A percentile compares a stretch with the other conserved stretches of the same genome.
Evolutionary conservation across 2,888 invertebrate species (phyloP).

Genomic region (Stenolophus ochropezus): DNA sequence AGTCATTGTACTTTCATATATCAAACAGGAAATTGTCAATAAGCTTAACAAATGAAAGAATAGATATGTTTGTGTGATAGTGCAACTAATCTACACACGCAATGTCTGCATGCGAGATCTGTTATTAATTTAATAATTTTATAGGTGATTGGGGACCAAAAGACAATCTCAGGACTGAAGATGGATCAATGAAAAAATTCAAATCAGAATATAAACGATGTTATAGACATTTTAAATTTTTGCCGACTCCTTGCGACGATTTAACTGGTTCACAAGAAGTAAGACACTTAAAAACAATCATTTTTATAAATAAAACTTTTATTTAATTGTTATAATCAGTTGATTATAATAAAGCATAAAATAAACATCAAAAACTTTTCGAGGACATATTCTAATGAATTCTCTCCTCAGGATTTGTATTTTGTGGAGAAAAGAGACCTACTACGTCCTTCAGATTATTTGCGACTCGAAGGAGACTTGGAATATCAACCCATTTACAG

Average conservation of each 20-base stretch:
- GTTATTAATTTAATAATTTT: too few relatives aligned
- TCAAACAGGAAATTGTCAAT: too few relatives aligned
- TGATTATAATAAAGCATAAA: too few relatives aligned
- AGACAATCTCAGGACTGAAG: conserved; percentile 69
- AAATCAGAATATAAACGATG: conserved; percentile 70
- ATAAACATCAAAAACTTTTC: too few relatives aligned
- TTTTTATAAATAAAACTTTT: too few relatives aligned
- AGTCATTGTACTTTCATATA: too few relatives aligned
- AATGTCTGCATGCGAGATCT: too few relatives aligned
- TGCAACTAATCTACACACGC: too few relatives aligned
- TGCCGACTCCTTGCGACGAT: conserved; percentile 47
- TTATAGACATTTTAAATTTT: conserved; percentile 66
- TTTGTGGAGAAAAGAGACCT: conserved; percentile 60
- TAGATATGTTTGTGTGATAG: too few relatives aligned
- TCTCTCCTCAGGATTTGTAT: background rate
- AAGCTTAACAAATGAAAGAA: too few relatives aligned
- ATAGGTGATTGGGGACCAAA: conserved; percentile 63
- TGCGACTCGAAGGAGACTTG: conserved; percentile 71
- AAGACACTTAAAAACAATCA: background rate
- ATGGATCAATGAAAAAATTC: conserved; percentile 69
- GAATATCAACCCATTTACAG: conserved; percentile 69
- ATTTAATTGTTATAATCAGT: too few relatives aligned
- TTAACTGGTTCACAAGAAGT: conserved; percentile 41
- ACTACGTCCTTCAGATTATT: conserved; percentile 65
- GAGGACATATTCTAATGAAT: too few relatives aligned